phyloP scores from a whole-genome alignment of 2,797 vertebrate species.

The Macroramphosus scolopax region DNA sequence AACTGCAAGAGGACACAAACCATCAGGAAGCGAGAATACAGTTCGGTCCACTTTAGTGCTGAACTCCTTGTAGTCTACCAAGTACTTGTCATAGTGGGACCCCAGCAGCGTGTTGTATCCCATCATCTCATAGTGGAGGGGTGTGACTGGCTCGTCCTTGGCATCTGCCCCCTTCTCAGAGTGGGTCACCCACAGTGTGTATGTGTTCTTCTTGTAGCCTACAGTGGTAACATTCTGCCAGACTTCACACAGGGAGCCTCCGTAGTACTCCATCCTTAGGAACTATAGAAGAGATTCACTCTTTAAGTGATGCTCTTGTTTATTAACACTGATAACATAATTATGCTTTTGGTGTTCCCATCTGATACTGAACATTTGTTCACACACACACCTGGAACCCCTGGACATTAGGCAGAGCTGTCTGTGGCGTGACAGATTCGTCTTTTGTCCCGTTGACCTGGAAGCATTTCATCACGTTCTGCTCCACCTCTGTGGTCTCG shows the following conservation, averaged over 20 bases:
- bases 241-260: conserved; percentile 76
- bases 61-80: conserved; percentile 80
- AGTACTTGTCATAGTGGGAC: conserved; percentile 85
- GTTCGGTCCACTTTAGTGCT: conserved; percentile 62
- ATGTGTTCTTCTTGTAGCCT: conserved; percentile 79
- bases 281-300: conserved; percentile 57
- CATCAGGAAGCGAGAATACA: conserved; percentile 73
- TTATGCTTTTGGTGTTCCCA: too few relatives aligned
- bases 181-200: conserved; percentile 81
- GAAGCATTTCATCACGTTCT: conserved; percentile 82
- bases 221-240: conserved; percentile 80
- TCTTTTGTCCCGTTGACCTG: conserved; percentile 80
- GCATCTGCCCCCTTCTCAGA: conserved; percentile 56
- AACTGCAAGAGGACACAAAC: conserved; percentile 40
- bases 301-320: too few relatives aligned
- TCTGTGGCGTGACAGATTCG: conserved; percentile 65
- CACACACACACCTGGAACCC: conserved; percentile 76
- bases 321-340: too few relatives aligned
- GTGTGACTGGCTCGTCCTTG: conserved; percentile 35
- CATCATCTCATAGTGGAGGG: conserved; percentile 82
- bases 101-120: conserved; percentile 83
- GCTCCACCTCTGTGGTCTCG: conserved; percentile 78
- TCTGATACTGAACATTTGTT: too few relatives aligned
- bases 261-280: conserved; percentile 77
- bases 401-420: conserved; percentile 68